Base-by-base conservation (phyloP, 2,113 vertebrate species). In the Nyctereutes procyonoides region DNA sequence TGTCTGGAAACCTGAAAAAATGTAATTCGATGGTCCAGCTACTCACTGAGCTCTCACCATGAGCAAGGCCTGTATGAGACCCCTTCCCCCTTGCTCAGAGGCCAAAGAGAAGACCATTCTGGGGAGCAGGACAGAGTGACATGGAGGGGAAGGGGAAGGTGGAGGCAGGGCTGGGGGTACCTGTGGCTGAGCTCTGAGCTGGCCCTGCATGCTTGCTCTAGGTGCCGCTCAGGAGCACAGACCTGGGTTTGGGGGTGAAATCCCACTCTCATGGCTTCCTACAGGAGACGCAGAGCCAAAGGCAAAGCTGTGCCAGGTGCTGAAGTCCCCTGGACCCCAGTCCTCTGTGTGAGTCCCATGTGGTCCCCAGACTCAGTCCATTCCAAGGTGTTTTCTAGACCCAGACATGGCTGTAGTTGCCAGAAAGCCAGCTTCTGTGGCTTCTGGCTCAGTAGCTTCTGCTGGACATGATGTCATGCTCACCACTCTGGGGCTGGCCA, bases 371-470 rank as follows among this genome's bases (percentile, higher is more conserved):
- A 7, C 43, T 19, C 26, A 20, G 19, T 51, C 90, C 96, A 73
- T 48, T 58, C 88, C 91, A 71, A 89, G 83, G 95, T 38, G 81
- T 62, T 96, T 96, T 91, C 77, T 92, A 86, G 95, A 65, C 94
- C 84, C 71, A 93, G n/a, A 97, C 88, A 86, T 20, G 89, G 95
- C 91, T 98, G 96, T 93, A 98, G 98, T 97, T 97, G 97, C 92
- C 96, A 88, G 96, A 97, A 98, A 97, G 58, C 90, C 97, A 97
- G 96, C 96, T 97, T 92, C 97, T 91, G 53, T 97, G 94, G 96
- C 97, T 98, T 73, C 98, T 96, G 97, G 97, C 98, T 0, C 88
- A 56, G 90, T 53, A 51, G 79, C 82, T 89, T 88, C 86, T 89
- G 87, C 98, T 98, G 95, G 97, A 98, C 85, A 71, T 95, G 96